Evolutionary conservation across 1,140 invertebrate genomes (phyloP).

Genomic region (Drosophila kikkawai): DNA sequence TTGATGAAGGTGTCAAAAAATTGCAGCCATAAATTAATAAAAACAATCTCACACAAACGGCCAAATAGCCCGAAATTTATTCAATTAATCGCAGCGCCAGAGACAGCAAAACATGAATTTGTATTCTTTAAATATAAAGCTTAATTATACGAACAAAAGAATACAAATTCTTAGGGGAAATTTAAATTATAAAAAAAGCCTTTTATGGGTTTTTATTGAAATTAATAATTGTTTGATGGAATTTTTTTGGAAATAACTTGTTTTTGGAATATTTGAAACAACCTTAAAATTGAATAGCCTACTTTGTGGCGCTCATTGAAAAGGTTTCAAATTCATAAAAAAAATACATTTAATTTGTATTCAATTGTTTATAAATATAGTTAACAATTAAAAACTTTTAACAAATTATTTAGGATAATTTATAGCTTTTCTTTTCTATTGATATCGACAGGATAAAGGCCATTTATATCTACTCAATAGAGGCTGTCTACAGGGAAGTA

Average conservation of each 20-base stretch:
- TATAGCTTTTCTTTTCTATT: not conserved
- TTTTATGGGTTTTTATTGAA: not conserved
- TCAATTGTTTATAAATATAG: not conserved
- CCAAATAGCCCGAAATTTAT: conserved; percentile 52
- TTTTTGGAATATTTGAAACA: not conserved
- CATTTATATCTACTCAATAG: not conserved
- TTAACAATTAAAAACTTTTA: not conserved
- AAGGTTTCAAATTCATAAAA: not conserved
- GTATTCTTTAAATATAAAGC: conserved; percentile 10
- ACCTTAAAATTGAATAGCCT: not conserved
- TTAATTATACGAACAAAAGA: conserved; percentile 7
- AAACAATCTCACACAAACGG: conserved; percentile 54
- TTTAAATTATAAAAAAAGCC: not conserved
- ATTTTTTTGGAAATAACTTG: not conserved
- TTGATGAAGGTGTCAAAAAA: conserved; percentile 76
- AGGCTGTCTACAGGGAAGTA: conserved; percentile 8
- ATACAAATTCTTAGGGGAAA: not conserved
- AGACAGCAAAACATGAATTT: conserved; percentile 23
- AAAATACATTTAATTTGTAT: not conserved
- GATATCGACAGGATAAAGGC: not conserved
- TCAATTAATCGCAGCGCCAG: conserved; percentile 35
- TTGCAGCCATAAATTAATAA: conserved; percentile 77
- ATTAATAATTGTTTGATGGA: not conserved
- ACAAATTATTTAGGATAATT: not conserved
- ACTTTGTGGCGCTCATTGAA: not conserved